Conservation (phyloP, 2,113 vertebrate genomes). For the Eretmochelys imbricata region DNA sequence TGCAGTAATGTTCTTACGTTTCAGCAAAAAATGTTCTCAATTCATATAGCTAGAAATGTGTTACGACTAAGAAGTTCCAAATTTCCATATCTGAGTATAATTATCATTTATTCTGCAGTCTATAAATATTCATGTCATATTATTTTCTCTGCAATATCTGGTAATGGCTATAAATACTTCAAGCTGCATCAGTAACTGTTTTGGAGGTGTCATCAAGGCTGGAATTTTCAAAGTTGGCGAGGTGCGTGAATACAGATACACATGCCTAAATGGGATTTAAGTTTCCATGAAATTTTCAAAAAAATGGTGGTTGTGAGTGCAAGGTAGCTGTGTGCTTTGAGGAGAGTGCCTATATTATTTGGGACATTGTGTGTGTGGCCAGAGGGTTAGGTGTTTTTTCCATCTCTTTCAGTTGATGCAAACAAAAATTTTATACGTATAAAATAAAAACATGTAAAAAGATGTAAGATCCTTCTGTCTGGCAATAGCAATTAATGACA, state of each 20-base stretch:
- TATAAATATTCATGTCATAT: neutral
- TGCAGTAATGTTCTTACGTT: neutral
- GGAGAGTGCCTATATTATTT: neutral
- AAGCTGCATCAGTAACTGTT: neutral
- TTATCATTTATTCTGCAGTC: neutral
- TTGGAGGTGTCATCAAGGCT: neutral
- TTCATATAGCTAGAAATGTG: neutral
- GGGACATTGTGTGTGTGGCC: neutral
- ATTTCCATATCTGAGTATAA: neutral
- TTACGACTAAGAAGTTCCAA: slow-evolving; percentile 2
- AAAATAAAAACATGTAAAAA: neutral
- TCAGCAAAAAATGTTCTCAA: neutral
- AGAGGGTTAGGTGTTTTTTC: neutral
- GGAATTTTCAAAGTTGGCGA: neutral
- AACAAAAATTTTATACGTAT: neutral
- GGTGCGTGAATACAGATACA: neutral
- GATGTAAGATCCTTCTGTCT: neutral
- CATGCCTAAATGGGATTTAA: neutral
- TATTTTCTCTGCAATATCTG: neutral
- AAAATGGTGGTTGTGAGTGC: neutral
- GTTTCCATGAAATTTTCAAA: fast-evolving
- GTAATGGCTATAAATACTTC: neutral
- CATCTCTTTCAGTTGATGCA: neutral
- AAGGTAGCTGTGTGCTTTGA: neutral
- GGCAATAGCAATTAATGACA: neutral